Evolutionary conservation across 92 coral and sea anemone genomes (phyloP), one percentile per base, ranked within the genome.

Genomic region (Bergia puertoricense): DNA sequence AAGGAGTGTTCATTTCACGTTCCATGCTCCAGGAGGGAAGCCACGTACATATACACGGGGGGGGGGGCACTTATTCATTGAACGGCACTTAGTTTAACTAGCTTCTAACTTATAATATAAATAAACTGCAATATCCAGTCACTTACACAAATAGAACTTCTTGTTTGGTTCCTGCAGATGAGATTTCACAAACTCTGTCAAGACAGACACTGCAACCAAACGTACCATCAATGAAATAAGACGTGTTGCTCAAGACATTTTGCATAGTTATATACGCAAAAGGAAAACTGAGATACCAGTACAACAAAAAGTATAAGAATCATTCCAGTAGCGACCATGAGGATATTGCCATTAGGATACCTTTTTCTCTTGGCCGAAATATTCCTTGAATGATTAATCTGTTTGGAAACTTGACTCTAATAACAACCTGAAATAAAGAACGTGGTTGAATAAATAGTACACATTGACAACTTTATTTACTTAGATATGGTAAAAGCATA

Each of bases 351-450:
- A 30, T 10, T n/a, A 10, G 22, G 9, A 9, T 89, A 97, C 99
- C 97, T 91, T 90, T 97, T 84, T 97, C 99, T 78, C 90, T 90
- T 45, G 99, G 99, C 80, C 97, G 88, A 86, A 97, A 97, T 72
- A 97, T 91, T 15, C 98, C 99, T 88, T 97, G 99, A 48, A 97
- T 82, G 23, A 93, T 92, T 20, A 91, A 83, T 81, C 96, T 93
- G 89, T 97, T 96, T 1, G 99, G 99, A 76, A 97, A 95, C 85
- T 97, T 94, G 3, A 97, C 88, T 72, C 99, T 94, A 81, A 97
- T 92, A 56, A 96, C 98, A 82, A 97, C 97, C 99, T 97, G 81
- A 15, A 86, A 79, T 18, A 7, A 77, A 3, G 9, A 77, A 77
- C 45, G 40, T 6, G 20, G 40, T 10, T 5, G 66, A 16, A 56